Evolutionary conservation across 2,113 vertebrate genomes (phyloP), one percentile per base, ranked within the genome.

Genomic region (Oncorhynchus keta): DNA sequence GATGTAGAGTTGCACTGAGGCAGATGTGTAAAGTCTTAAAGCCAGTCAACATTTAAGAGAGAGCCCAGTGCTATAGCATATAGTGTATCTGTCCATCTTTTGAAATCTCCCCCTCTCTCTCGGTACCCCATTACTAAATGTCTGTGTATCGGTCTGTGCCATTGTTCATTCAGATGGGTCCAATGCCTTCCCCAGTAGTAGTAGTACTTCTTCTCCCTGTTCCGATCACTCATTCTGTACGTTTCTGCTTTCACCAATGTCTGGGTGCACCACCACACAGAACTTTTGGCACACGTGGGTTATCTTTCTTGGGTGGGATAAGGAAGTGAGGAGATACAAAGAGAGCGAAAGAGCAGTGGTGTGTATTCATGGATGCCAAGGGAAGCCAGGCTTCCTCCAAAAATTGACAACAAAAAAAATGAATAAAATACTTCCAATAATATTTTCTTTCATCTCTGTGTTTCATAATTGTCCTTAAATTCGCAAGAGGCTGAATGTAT

Each of bases 201-300:
- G 30, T 30, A 30, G 30, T 30, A 30, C 32, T 35, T 35, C 32
- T 35, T 35, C 32, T 49, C 13, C 62, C 74, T 45, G 12, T 24
- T 24, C 49, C 16, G 24, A 66, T 7, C 4, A 20, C 1, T 20
- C 14, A 35, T 32, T 32, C 32, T 5, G 32, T 32, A 32, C 32
- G 1, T 30, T 75, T 3, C 1, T 20, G n/a, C 57, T 81, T 22
- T 70, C 65, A 2, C 68, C 26, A 2, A 75, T 74, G 12, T 57
- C 55, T 0, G 95, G 95, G 79, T 94, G 94, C 14, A 96, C 95
- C 3, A 94, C 94, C 48, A 88, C 79, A 69, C 93, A 95, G 26
- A 95, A 85, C 90, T 94, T 95, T 88, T 96, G 95, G 70, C 89
- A 94, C 28, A 89, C 76, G 68, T 88, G 86, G 59, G 95, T 94